Base-by-base conservation (phyloP, 2,888 invertebrate genomes). In the Priapulus caudatus region DNA sequence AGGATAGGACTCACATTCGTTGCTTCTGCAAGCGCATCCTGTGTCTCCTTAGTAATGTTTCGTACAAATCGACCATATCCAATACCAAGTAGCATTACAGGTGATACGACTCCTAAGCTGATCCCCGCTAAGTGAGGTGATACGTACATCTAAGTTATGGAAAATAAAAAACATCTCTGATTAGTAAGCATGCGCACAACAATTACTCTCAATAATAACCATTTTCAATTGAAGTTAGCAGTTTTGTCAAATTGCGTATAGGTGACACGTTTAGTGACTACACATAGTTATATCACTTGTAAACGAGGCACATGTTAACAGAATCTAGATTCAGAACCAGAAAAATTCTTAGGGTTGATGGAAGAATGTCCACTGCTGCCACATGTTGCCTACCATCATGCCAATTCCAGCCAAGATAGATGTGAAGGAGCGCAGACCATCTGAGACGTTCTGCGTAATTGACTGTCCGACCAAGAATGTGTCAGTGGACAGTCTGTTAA, bases 321-420 rank as follows among this genome's bases (percentile, higher is more conserved):
- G n/a, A n/a, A n/a, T n/a, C n/a, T n/a, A n/a, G n/a, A n/a, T n/a
- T n/a, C n/a, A n/a, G n/a, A n/a, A n/a, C n/a, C n/a, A n/a, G n/a
- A n/a, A n/a, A n/a, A n/a, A n/a, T n/a, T n/a, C n/a, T n/a, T n/a
- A n/a, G n/a, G n/a, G n/a, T n/a, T n/a, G n/a, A n/a, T n/a, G n/a
- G n/a, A n/a, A n/a, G n/a, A n/a, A n/a, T n/a, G n/a, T n/a, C n/a
- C n/a, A n/a, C n/a, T n/a, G n/a, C n/a, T n/a, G n/a, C n/a, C n/a
- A n/a, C n/a, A n/a, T n/a, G n/a, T n/a, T n/a, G 45, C 62, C 68
- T 72, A 89, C 88, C 95, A 95, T 95, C 87, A 97, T 91, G 21
- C 85, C 83, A 33, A 89, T 82, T 1, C 93, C 91, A 45, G 86
- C 86, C 21, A 80, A 70, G 4, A 87, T 85, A 82, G 91, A 90